Percentiles rank a stretch among this genome's conserved stretches.
phyloP scores from a whole-genome alignment of 2,888 invertebrate species.

The Orthosia gothica region DNA sequence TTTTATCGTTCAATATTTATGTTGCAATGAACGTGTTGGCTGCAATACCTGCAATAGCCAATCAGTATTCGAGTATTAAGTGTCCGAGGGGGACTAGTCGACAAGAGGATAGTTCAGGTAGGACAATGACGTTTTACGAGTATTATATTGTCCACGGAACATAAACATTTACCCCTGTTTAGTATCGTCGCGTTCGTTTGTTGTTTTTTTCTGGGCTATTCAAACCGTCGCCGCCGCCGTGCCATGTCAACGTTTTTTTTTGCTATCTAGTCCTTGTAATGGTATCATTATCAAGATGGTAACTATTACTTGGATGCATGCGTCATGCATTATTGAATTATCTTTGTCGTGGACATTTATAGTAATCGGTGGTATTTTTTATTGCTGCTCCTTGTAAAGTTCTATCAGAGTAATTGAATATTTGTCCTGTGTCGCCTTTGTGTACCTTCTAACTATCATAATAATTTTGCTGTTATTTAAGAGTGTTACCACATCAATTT shows the following conservation, averaged over 20 bases:
- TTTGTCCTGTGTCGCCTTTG: background rate
- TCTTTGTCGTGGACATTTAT: background rate
- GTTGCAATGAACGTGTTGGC: slow-evolving; percentile 5
- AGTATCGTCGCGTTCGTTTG: background rate
- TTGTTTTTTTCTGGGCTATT: slow-evolving; percentile 11
- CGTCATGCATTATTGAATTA: background rate
- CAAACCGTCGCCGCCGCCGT: background rate
- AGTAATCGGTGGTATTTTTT: background rate
- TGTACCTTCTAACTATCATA: background rate
- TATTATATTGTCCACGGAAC: background rate
- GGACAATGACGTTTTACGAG: slow-evolving; percentile 2
- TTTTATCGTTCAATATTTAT: background rate
- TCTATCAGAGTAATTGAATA: background rate
- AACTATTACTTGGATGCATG: background rate
- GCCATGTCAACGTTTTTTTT: background rate
- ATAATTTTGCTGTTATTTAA: background rate
- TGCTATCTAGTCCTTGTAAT: background rate
- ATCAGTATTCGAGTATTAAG: background rate
- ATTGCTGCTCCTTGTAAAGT: background rate
- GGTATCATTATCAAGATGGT: background rate
- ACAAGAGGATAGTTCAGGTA: background rate
- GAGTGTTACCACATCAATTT: background rate
- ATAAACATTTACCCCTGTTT: background rate
- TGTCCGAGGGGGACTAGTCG: background rate
- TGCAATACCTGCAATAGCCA: background rate